Base-by-base conservation (phyloP, 2,113 vertebrate species). In the Pseudopodoces humilis region DNA sequence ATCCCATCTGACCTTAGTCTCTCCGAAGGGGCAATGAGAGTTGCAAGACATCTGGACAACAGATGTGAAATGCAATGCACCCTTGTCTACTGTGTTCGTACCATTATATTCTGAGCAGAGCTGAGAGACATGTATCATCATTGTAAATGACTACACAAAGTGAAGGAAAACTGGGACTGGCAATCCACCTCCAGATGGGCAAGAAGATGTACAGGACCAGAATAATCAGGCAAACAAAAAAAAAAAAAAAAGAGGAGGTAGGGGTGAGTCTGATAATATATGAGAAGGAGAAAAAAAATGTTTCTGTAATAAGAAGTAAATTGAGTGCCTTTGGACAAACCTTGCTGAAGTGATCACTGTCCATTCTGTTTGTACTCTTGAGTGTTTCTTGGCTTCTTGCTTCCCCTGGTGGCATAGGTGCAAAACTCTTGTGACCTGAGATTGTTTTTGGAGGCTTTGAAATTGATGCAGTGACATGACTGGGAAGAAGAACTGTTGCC, bases 41-140 rank as follows among this genome's bases (percentile, higher is more conserved):
- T 9, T 83, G 56, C 20, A 77, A 86, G 83, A 59, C 90, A 94
- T 92, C 90, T 92, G 95, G 79, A 50, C 30, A 86, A 14, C 92
- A 95, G 94, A 86, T 92, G 85, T 53, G 86, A 92, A 83, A 72
- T 46, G 23, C 65, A 92, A 68, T 44, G 58, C 28, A 31, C 24
- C 28, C 41, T 55, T 35, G 70, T 15, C 70, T 77, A 4, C 39
- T 0, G 4, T 7, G 3, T 65, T 83, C 74, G 79, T 74, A 24
- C 75, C 5, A 2, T 12, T 30, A n/a, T 9, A 46, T 35, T 50
- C 15, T 2, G 23, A 92, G 46, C 46, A 93, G 83, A 88, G 68
- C 85, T 72, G 55, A 15, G 55, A 46, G 88, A 35, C 35, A 10
- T 27, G 50, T 25, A 65, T 86, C 90, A 58, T 28, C 49, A 3